Evolutionary conservation across 2,888 invertebrate species (phyloP).

Genomic region (Epistrophe eligans): DNA sequence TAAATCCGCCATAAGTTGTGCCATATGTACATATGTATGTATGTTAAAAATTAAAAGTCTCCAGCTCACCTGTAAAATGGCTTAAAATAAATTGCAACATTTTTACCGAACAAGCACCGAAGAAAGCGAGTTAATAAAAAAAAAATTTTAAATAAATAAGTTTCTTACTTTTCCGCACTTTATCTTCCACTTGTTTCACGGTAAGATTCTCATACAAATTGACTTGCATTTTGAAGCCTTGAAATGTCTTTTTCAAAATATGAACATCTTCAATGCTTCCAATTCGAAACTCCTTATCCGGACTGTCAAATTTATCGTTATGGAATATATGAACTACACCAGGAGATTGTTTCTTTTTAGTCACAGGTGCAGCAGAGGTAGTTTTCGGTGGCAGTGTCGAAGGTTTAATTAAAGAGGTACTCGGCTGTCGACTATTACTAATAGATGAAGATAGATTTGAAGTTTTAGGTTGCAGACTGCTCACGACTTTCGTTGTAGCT

Average conservation of each 20-base stretch:
- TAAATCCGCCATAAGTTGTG: no score
- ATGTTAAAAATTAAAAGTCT: no score
- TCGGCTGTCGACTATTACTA: background rate
- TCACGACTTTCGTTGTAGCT: background rate
- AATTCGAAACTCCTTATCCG: slow-evolving; percentile 78
- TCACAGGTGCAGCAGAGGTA: background rate
- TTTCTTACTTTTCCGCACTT: slow-evolving; percentile 80
- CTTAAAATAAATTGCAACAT: no score
- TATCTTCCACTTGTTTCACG: slow-evolving; percentile 78
- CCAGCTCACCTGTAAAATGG: no score
- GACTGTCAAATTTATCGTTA: slow-evolving; percentile 80
- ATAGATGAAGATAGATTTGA: slow-evolving; percentile 6
- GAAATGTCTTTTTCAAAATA: slow-evolving; percentile 78
- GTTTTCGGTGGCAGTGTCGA: background rate
- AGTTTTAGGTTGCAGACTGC: background rate
- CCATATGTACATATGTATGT: no score
- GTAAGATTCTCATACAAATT: slow-evolving; percentile 79
- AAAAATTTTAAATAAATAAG: background rate
- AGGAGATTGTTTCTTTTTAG: slow-evolving; percentile 78
- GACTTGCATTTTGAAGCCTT: slow-evolving; percentile 79
- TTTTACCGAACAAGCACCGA: no score
- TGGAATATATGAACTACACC: slow-evolving; percentile 82
- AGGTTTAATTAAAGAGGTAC: background rate
- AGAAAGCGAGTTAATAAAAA: no score
- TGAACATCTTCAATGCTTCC: slow-evolving; percentile 81